Evolutionary conservation across 2,113 vertebrate species (phyloP).

Genomic region (Ancistrus triradiatus): DNA sequence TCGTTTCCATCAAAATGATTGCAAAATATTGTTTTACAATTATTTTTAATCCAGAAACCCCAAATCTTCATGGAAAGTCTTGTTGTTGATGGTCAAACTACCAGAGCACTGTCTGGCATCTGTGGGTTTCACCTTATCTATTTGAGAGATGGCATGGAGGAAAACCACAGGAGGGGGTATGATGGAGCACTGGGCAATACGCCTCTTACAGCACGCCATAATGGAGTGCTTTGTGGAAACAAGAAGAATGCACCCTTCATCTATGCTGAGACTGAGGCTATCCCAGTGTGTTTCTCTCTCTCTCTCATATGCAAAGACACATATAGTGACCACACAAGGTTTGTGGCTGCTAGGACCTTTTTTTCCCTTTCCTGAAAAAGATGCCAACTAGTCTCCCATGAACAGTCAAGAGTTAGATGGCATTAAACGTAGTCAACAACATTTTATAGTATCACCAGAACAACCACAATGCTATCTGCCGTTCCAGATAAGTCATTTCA

Average conservation of each 20-base stretch:
- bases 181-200: constrained; percentile 38
- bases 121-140: constrained; percentile 22
- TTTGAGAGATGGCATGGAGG: constrained; percentile 31
- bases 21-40: too few species aligned
- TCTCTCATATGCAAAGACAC: constrained; percentile 19
- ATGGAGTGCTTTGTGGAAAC: constrained; percentile 55
- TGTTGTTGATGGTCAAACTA: neutral
- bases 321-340: constrained; percentile 40
- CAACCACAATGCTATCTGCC: constrained; percentile 25
- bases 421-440: constrained; percentile 18
- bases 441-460: constrained; percentile 9
- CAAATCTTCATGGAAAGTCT: too few species aligned
- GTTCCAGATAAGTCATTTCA: constrained; percentile 6
- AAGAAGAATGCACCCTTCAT: constrained; percentile 58
- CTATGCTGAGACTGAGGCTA: constrained; percentile 43
- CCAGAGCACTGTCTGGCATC: neutral
- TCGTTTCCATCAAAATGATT: too few species aligned
- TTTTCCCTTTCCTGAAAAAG: constrained; percentile 18
- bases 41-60: too few species aligned
- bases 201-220: constrained; percentile 47
- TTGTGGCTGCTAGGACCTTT: constrained; percentile 33
- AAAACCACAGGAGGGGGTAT: constrained; percentile 37
- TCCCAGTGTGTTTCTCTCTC: constrained; percentile 37
- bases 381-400: constrained; percentile 1
- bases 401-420: constrained; percentile 32